Evolutionary conservation across 1,140 invertebrate genomes (phyloP).

Genomic region (Neodiprion fabricii): DNA sequence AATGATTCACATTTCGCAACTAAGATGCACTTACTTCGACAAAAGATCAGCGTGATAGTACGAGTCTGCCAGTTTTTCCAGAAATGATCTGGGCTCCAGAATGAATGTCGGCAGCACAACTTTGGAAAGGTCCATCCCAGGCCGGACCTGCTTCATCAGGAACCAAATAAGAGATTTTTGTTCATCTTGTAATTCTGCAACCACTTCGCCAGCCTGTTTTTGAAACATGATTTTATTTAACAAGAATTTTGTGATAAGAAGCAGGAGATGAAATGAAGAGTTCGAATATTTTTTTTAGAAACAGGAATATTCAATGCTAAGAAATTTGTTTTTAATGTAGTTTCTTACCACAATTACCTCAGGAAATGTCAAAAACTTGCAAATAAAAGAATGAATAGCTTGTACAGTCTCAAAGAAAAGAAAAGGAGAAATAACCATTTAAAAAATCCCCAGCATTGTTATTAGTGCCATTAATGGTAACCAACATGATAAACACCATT

Average conservation of each 20-base stretch:
- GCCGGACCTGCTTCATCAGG: slow-evolving; percentile 91
- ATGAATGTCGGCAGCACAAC: slow-evolving; percentile 92
- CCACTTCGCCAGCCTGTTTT: slow-evolving; percentile 82
- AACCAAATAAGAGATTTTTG: slow-evolving; percentile 96
- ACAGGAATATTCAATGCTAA: not conserved
- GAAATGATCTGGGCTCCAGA: slow-evolving; percentile 89
- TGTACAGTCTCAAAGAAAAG: too few species aligned
- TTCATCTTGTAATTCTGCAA: slow-evolving; percentile 91
- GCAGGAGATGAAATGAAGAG: slow-evolving; percentile 7
- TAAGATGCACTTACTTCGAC: slow-evolving; percentile 71
- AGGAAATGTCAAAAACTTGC: too few species aligned
- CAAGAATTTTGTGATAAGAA: slow-evolving; percentile 12
- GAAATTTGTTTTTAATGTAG: too few species aligned
- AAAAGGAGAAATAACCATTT: too few species aligned
- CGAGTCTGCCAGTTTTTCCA: slow-evolving; percentile 92
- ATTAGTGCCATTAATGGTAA: too few species aligned
- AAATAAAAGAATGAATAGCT: too few species aligned
- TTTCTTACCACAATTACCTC: too few species aligned
- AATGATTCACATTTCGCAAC: too few species aligned
- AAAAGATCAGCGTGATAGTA: slow-evolving; percentile 94
- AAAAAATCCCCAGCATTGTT: too few species aligned
- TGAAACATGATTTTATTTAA: slow-evolving; percentile 27
- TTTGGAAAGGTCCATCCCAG: slow-evolving; percentile 96
- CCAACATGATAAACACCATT: too few species aligned
- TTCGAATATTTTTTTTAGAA: slow-evolving; percentile 21